A percentile compares a stretch with the other conserved stretches of the same genome.
Evolutionary conservation across 2,113 vertebrate species (phyloP).

Genomic region (Enhydra lutris): DNA sequence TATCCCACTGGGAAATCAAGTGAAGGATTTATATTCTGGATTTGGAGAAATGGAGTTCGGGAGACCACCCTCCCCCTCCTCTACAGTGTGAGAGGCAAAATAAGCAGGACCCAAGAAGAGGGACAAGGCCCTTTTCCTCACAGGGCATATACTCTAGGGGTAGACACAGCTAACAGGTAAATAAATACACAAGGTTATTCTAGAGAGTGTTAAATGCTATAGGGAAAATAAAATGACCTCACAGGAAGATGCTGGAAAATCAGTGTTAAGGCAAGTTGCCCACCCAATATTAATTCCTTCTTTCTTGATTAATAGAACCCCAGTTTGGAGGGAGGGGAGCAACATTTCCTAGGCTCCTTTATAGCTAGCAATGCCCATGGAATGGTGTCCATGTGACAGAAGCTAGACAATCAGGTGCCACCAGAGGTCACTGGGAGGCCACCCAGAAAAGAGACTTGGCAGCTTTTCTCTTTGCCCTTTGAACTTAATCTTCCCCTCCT

Average conservation of each 20-base stretch:
- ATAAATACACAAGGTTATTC: neutral
- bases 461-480: neutral
- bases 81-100: neutral
- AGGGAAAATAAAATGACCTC: neutral
- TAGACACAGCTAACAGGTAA: neutral
- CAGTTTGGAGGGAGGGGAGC: neutral
- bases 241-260: neutral
- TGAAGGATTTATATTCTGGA: neutral
- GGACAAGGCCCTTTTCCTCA: neutral
- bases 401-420: neutral
- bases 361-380: neutral
- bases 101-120: neutral
- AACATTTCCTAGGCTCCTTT: neutral
- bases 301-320: neutral
- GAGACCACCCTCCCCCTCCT: neutral
- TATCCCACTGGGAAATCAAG: neutral
- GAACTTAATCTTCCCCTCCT: neutral
- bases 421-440: neutral
- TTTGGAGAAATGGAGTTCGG: neutral
- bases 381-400: neutral
- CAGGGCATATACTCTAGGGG: neutral
- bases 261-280: neutral
- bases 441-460: neutral
- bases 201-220: neutral
- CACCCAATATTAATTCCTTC: neutral